Conservation (phyloP, 2,888 invertebrate genomes). For the Cheilosia vulpina region DNA sequence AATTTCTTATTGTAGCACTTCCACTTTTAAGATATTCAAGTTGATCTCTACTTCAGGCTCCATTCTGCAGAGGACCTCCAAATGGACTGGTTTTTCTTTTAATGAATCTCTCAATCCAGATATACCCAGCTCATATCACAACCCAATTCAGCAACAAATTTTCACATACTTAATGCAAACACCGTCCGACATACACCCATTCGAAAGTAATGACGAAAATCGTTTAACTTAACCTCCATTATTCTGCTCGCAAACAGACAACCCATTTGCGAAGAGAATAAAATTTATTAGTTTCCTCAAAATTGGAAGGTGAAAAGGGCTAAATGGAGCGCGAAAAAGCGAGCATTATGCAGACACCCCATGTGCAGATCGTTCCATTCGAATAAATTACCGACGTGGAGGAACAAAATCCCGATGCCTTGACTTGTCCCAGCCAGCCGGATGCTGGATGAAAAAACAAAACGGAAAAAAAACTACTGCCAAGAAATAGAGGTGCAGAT, state of each 20-base stretch:
- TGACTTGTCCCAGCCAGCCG: conserved; percentile 34
- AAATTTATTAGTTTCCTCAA: conserved; percentile 71
- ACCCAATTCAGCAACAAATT: conserved; percentile 17
- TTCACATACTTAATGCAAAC: conserved; percentile 24
- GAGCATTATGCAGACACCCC: conserved; percentile 40
- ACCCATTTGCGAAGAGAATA: conserved; percentile 62
- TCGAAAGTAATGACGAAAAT: conserved; percentile 61
- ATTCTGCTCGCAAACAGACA: conserved; percentile 66
- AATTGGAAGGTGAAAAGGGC: conserved; percentile 41
- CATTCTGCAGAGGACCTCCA: background rate
- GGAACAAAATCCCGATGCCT: conserved; percentile 45
- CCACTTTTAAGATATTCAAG: background rate
- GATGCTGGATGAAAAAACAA: background rate
- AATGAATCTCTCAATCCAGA: background rate
- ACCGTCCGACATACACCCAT: conserved; percentile 19
- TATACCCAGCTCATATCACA: background rate
- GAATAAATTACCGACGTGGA: conserved; percentile 60
- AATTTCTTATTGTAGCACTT: too few species aligned
- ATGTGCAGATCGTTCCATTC: conserved; percentile 40
- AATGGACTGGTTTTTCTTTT: conserved; percentile 1
- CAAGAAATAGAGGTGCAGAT: conserved; percentile 41
- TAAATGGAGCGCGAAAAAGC: conserved; percentile 27
- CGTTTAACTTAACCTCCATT: conserved; percentile 67
- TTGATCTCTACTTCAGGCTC: conserved; percentile 2
- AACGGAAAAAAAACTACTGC: background rate